phyloP scores from a whole-genome alignment of 2,113 vertebrate genomes.

The Tringa solitaria region DNA sequence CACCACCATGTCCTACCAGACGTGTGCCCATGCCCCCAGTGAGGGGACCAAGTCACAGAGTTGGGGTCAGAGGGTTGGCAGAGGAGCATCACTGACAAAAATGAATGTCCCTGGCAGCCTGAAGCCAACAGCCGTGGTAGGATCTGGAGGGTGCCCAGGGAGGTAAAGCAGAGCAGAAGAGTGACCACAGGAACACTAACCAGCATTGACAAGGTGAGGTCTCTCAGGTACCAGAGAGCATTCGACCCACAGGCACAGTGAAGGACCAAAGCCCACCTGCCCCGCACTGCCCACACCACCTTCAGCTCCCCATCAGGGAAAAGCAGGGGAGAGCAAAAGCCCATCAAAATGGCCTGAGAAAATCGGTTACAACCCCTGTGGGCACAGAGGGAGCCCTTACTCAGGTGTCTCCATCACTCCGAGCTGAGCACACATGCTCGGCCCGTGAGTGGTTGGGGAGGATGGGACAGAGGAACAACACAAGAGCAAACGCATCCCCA shows the following conservation, averaged over 20 bases:
- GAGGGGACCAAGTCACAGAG: neutral
- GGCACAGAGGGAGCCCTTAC: neutral
- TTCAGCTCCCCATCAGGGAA: neutral
- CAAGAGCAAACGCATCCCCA: neutral
- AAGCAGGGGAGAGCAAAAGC: neutral
- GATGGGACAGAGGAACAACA: neutral
- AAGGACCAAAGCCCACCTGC: neutral
- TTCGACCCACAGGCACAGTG: accelerated
- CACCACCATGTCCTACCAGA: accelerated
- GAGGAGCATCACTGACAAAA: neutral
- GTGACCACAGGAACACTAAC: accelerated
- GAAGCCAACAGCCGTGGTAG: neutral
- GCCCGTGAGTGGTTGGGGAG: accelerated
- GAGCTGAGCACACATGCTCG: accelerated
- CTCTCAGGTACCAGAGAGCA: neutral
- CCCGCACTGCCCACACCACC: accelerated
- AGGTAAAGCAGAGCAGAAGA: neutral
- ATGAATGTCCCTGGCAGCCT: accelerated
- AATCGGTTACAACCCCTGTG: neutral
- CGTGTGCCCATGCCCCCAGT: neutral
- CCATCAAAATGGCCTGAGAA: neutral
- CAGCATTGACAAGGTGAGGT: neutral
- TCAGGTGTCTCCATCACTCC: accelerated
- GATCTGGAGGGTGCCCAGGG: neutral
- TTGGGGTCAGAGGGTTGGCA: neutral